Conservation (phyloP, 2,113 vertebrate genomes). For the Acanthisitta chloris region DNA sequence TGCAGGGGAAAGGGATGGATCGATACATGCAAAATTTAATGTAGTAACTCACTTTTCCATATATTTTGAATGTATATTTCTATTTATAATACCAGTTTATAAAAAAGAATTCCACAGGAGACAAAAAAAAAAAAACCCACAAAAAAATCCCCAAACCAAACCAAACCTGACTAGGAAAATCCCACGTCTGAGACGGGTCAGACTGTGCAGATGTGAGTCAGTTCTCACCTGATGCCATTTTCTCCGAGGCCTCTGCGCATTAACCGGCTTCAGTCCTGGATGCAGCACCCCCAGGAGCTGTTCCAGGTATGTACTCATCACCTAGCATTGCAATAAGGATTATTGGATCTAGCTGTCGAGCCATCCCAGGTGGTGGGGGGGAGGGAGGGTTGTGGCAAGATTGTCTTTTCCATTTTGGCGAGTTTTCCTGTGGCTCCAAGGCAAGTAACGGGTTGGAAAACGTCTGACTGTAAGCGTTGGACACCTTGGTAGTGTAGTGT, state of each 20-base stretch:
- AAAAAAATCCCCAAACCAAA: no score
- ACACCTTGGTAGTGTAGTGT: constrained; percentile 85
- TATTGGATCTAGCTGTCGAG: constrained; percentile 83
- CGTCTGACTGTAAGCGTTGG: constrained; percentile 85
- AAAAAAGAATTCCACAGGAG: constrained; percentile 83
- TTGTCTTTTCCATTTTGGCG: constrained; percentile 81
- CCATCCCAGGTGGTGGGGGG: constrained; percentile 76
- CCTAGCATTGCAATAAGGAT: constrained; percentile 83
- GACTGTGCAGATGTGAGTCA: constrained; percentile 75
- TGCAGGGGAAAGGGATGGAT: constrained; percentile 85
- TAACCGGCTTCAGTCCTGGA: no score
- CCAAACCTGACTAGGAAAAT: constrained; percentile 76
- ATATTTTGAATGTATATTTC: constrained; percentile 89
- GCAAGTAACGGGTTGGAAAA: constrained; percentile 90
- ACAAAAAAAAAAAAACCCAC: not conserved
- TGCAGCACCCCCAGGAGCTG: no score
- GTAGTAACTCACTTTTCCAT: constrained; percentile 86
- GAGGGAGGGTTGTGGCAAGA: constrained; percentile 79
- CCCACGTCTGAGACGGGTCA: constrained; percentile 77
- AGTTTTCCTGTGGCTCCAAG: constrained; percentile 87
- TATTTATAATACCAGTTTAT: constrained; percentile 90
- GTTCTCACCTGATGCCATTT: constrained; percentile 77
- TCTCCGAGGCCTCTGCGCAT: constrained; percentile 81
- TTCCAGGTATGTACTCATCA: constrained; percentile 85
- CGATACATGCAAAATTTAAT: constrained; percentile 85